Percentiles rank a stretch among this genome's conserved stretches.
These are phyloP conservation scores for Otis tarda DNA, from an alignment of 2,113 vertebrate genomes.

Conservation along the genomic window DNA sequence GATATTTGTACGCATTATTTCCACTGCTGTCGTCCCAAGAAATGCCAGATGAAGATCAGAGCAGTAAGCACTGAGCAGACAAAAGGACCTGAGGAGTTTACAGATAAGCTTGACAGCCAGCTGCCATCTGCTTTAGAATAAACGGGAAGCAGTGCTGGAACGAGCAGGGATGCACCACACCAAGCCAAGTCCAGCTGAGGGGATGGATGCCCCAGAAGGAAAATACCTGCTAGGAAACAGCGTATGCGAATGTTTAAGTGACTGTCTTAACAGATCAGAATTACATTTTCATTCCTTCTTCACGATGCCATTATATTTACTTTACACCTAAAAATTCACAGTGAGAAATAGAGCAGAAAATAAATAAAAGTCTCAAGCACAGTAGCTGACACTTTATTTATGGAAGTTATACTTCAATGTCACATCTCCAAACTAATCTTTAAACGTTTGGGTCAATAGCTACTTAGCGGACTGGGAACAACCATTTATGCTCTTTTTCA, in stretches of 20 bases:
- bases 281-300: neutral
- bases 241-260: fast-evolving
- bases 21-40: neutral
- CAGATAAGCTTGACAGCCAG: neutral
- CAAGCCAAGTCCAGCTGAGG: neutral
- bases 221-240: neutral
- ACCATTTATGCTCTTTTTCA: neutral
- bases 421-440: neutral
- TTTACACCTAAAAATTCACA: neutral
- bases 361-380: neutral
- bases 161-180: neutral
- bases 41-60: neutral
- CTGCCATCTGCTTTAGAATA: neutral
- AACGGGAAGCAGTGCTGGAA: neutral
- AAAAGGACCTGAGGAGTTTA: neutral
- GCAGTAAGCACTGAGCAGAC: neutral
- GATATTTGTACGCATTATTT: neutral
- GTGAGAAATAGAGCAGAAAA: neutral
- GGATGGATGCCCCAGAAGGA: neutral
- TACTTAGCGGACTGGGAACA: neutral
- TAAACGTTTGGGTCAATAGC: neutral
- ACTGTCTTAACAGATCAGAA: neutral
- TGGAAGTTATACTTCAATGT: neutral
- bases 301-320: neutral
- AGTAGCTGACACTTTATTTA: neutral